Conservation (phyloP, 2,888 invertebrate species). For the Suillia variegata region DNA sequence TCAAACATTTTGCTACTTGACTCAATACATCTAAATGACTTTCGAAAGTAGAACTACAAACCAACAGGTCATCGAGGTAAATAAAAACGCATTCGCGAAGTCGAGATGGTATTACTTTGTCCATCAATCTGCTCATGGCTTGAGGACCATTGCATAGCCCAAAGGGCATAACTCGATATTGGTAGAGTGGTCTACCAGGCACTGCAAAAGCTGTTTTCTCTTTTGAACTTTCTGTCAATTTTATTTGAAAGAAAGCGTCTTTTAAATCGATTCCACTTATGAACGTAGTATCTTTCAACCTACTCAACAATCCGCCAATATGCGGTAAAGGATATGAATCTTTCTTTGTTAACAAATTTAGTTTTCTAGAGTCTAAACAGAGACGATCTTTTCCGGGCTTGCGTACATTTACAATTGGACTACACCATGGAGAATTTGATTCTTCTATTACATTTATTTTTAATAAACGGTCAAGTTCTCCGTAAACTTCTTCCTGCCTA, state of each 20-base stretch:
- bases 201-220: constrained; percentile 34
- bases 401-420: constrained; percentile 6
- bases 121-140: constrained; percentile 14
- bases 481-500: constrained; percentile 11
- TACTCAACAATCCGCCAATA: constrained; percentile 12
- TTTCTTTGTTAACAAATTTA: background rate
- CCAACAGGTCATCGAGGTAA: constrained; percentile 12
- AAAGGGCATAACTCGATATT: constrained; percentile 24
- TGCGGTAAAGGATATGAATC: constrained; percentile 13
- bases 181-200: constrained; percentile 24
- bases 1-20: constrained; percentile 4
- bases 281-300: constrained; percentile 8
- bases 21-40: background rate
- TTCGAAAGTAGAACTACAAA: background rate
- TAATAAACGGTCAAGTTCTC: constrained; percentile 13
- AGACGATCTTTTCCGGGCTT: constrained; percentile 2
- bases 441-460: constrained; percentile 15
- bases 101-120: constrained; percentile 8
- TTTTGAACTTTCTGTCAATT: background rate
- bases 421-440: constrained; percentile 20
- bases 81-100: constrained; percentile 8
- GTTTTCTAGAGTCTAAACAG: constrained; percentile 9
- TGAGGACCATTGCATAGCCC: constrained; percentile 17
- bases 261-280: constrained; percentile 7
- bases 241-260: background rate